Evolutionary conservation across 2,888 invertebrate species (phyloP), one percentile per base, ranked within the genome.

Genomic region (Periphyllus acericola): DNA sequence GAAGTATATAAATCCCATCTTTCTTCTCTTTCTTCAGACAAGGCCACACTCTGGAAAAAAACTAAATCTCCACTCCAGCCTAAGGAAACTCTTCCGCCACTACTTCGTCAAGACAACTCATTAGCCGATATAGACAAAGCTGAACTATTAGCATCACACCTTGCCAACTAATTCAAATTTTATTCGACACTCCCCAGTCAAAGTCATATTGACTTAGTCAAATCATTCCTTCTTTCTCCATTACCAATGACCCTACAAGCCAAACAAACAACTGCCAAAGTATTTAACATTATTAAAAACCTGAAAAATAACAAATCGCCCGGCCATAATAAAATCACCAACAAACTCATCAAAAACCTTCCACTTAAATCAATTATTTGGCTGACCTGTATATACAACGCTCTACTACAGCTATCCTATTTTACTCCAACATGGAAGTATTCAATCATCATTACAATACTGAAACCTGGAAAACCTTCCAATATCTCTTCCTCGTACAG

Each of bases 351-450:
- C n/a, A n/a, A n/a, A n/a, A n/a, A n/a, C n/a, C n/a, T n/a, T n/a
- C n/a, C n/a, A n/a, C n/a, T n/a, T n/a, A n/a, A n/a, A n/a, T n/a
- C n/a, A n/a, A n/a, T n/a, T n/a, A n/a, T n/a, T n/a, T n/a, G n/a
- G n/a, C n/a, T n/a, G n/a, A n/a, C n/a, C n/a, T n/a, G n/a, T 34
- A 8, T 8, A 29, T 89, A 89, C 60, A 85, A 81, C 36, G 87
- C 79, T 5, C 25, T 25, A 29, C 19, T 90, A 6, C 82, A 89
- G 89, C 40, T 90, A 32, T 76, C 85, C 11, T 90, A 90, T 34
- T 89, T 90, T 19, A 90, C 90, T 1, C 68, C 75, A 11, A 85
- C 89, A 36, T 91, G 90, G 89, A 90, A 91, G 40, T 82, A 21
- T 46, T 82, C 89, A 21, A 5, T 66, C 14, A 83, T 89, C n/a